Percentiles rank a stretch among this genome's conserved stretches.
Evolutionary conservation across 2,888 invertebrate species (phyloP).

Genomic region (Pardosa pseudoannulata): DNA sequence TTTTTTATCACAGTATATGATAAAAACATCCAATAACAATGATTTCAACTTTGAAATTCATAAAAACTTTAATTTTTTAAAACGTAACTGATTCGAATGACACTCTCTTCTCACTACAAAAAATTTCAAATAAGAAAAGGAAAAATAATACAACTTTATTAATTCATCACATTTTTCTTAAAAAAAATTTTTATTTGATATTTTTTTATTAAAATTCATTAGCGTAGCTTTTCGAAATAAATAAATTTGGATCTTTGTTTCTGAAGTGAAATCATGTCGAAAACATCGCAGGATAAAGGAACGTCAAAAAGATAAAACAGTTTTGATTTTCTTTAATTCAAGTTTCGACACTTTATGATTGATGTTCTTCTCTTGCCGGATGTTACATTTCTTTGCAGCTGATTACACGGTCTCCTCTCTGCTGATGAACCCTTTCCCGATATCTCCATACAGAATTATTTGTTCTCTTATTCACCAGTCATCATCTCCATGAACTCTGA

Average conservation of each 20-base stretch:
- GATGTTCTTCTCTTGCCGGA: background rate
- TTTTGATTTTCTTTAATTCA: too few species aligned
- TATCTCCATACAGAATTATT: background rate
- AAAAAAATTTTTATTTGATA: background rate
- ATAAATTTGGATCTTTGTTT: background rate
- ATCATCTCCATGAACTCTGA: constrained; percentile 23
- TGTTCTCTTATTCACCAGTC: background rate
- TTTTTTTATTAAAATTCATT: background rate
- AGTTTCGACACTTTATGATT: too few species aligned
- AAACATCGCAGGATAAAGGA: too few species aligned
- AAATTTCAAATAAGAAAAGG: too few species aligned
- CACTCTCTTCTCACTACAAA: too few species aligned
- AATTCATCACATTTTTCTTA: background rate
- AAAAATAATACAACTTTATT: constrained; percentile 4
- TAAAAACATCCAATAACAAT: too few species aligned
- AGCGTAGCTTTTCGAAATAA: background rate
- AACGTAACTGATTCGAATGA: too few species aligned
- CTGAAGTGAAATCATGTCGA: too few species aligned
- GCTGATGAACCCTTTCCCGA: background rate
- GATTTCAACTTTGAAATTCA: too few species aligned
- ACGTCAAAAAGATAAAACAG: too few species aligned
- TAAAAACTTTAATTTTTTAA: too few species aligned
- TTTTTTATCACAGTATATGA: too few species aligned
- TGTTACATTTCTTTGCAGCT: background rate
- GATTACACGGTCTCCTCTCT: background rate